Evolutionary conservation across 1,140 invertebrate genomes (phyloP), one percentile per base, ranked within the genome.

Genomic region (Pentalonia nigronervosa): DNA sequence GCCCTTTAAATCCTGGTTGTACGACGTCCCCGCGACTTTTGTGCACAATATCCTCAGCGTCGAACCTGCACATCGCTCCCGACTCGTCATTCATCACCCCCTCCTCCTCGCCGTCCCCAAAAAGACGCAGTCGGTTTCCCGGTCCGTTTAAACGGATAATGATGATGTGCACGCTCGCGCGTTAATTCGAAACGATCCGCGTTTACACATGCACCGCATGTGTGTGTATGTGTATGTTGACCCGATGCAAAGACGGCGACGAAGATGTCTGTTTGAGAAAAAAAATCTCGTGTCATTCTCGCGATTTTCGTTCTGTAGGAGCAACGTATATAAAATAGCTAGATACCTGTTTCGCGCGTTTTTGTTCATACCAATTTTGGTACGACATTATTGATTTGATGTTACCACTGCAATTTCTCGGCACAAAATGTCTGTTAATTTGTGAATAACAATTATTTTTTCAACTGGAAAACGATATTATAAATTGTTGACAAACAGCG

Each of bases 51-150:
- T 76, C 60, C 30, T 76, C 60, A 0, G 30, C 60, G 30, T n/a
- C 60, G 60, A 76, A n/a, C 60, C 60, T 34, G 60, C 60, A 20
- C 25, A 30, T 14, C 25, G 30, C 60, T 7, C 30, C 4, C 60
- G 60, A 67, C 25, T 67, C 9, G 11, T 30, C 60, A 76, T 76
- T n/a, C n/a, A 76, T 76, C 60, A n/a, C n/a, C 2, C 60, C 3
- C 60, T 7, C 0, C 23, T 25, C 7, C 25, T 25, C 11, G 0
- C 3, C 0, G 4, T 0, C 11, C 0, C 3, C 60, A 2, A 20
- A 6, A 76, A 30, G 4, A 76, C 60, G 11, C 14, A 17, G 60
- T 17, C 7, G 60, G 60, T 76, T 76, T 76, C 14, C n/a, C 60
- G 60, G 60, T n/a, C 60, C 60, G 60, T 76, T 76, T 76, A 76